These are phyloP conservation scores for Phenganax marumi DNA, from an alignment of 92 coral and sea anemone genomes.

Conservation along the genomic window DNA sequence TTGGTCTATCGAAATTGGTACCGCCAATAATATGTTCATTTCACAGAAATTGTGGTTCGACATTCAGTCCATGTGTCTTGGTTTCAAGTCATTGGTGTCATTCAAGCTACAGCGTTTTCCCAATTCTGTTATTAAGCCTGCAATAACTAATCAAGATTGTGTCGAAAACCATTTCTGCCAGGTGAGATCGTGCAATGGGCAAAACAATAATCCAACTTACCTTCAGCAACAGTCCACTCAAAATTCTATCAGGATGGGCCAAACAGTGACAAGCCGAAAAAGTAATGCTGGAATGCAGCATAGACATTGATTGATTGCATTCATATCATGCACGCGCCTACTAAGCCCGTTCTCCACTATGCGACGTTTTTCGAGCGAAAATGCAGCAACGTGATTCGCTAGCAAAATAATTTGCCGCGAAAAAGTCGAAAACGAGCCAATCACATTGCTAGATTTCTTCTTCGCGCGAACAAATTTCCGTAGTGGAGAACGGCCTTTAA, in stretches of 20 bases:
- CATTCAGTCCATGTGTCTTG: conserved; percentile 58
- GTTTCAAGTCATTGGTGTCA: conserved; percentile 51
- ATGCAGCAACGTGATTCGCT: too few species aligned
- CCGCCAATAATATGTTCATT: too few species aligned
- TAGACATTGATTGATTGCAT: too few species aligned
- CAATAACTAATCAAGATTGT: conserved; percentile 62
- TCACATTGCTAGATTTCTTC: too few species aligned
- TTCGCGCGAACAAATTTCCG: not conserved
- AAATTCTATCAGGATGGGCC: conserved; percentile 59
- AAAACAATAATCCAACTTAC: conserved; percentile 60
- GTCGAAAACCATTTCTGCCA: conserved; percentile 66
- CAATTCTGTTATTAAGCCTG: conserved; percentile 54
- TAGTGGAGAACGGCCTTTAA: not conserved
- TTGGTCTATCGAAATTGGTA: not conserved
- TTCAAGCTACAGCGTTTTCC: conserved; percentile 54
- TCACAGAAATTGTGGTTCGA: conserved; percentile 58
- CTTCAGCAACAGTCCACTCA: conserved; percentile 57
- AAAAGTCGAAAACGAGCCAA: not conserved
- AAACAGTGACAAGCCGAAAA: conserved; percentile 50
- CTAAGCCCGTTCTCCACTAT: too few species aligned
- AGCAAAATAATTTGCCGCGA: too few species aligned
- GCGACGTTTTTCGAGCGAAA: too few species aligned
- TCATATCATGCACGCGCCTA: too few species aligned
- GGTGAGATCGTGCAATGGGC: conserved; percentile 61
- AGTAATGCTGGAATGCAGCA: conserved; percentile 53